Percentiles rank a stretch among this genome's conserved stretches.
Conservation (phyloP, 2,797 vertebrate genomes). For the Alouatta caraya region DNA sequence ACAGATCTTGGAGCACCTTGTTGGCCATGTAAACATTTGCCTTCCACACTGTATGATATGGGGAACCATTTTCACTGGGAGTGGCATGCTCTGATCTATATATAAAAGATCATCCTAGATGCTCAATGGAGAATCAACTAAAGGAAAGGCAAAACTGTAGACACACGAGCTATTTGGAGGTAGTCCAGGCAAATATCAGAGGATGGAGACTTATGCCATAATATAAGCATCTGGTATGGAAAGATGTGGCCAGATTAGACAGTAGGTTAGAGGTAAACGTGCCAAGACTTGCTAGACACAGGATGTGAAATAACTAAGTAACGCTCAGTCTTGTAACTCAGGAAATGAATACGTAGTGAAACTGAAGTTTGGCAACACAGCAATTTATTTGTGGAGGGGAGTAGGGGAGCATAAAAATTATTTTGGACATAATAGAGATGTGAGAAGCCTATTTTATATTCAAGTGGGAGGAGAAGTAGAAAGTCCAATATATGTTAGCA, state of each 20-base stretch:
- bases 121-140: not conserved
- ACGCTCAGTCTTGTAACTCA: not conserved
- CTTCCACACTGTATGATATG: not conserved
- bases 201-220: not conserved
- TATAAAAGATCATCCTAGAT: not conserved
- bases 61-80: not conserved
- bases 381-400: not conserved
- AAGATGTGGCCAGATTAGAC: not conserved
- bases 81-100: not conserved
- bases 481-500: not conserved
- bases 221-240: not conserved
- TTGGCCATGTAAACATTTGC: not conserved
- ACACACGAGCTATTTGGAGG: not conserved
- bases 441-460: not conserved
- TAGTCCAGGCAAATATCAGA: not conserved
- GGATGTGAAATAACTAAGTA: not conserved
- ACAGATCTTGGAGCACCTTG: not conserved
- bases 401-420: not conserved
- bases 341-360: not conserved
- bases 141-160: not conserved
- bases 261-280: not conserved
- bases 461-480: not conserved
- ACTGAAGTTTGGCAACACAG: not conserved
- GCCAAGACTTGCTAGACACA: not conserved
- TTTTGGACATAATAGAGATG: not conserved